phyloP scores from a whole-genome alignment of 2,113 vertebrate genomes.

The Solenodon paradoxus region DNA sequence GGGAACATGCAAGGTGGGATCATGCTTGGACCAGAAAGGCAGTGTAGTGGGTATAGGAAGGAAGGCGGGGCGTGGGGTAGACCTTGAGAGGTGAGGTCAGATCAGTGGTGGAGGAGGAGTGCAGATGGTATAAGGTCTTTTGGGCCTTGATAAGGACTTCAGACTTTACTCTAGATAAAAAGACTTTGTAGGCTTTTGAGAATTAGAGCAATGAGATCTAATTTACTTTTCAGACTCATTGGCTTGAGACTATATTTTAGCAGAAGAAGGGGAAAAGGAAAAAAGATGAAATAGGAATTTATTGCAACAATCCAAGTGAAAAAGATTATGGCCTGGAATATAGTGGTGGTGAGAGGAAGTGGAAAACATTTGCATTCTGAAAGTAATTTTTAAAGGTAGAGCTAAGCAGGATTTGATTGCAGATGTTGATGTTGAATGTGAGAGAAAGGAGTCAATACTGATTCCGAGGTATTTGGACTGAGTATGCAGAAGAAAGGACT shows the following conservation, averaged over 20 bases:
- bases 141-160: neutral
- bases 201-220: neutral
- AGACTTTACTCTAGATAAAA: neutral
- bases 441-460: neutral
- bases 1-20: neutral
- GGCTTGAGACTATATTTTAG: neutral
- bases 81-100: neutral
- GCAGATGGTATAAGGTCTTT: neutral
- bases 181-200: neutral
- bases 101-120: neutral
- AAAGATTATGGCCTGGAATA: neutral
- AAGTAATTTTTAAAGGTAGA: slow-evolving; percentile 1
- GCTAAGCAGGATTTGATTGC: neutral
- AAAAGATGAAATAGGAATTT: neutral
- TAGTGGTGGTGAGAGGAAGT: neutral
- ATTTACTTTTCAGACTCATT: neutral
- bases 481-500: neutral
- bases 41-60: neutral
- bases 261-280: neutral
- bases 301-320: neutral
- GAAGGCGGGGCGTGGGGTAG: neutral
- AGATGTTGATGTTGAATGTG: neutral
- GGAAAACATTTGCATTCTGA: neutral
- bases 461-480: neutral
- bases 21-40: neutral